Conservation (phyloP, 1,140 invertebrate genomes). For the Ephestia elutella region DNA sequence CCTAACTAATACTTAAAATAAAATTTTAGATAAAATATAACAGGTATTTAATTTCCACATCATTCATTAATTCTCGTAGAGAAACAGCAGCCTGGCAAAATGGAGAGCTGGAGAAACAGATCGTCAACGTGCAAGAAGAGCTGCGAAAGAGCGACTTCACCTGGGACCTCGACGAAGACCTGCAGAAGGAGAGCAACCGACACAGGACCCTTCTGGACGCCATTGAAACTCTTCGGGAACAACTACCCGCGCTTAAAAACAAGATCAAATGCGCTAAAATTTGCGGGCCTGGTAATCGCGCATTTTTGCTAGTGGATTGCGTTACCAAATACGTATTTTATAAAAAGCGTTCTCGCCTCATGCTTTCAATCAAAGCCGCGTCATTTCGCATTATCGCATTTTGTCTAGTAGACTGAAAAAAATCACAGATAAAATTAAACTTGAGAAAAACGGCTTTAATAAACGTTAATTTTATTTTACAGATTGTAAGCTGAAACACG, state of each 20-base stretch:
- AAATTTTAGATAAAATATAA: too few species aligned
- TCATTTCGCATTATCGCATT: too few species aligned
- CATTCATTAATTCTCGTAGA: conserved; percentile 24
- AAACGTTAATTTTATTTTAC: conserved; percentile 19
- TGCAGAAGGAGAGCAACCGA: conserved; percentile 45
- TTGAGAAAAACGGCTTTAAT: background rate
- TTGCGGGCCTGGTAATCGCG: conserved; percentile 54
- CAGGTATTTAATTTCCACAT: too few species aligned
- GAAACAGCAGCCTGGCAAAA: conserved; percentile 67
- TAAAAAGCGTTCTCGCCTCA: too few species aligned
- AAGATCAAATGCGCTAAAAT: conserved; percentile 67
- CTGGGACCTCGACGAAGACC: conserved; percentile 61
- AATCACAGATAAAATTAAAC: too few species aligned
- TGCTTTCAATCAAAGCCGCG: too few species aligned
- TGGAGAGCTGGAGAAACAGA: conserved; percentile 65
- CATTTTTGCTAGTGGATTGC: too few species aligned
- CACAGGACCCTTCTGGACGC: conserved; percentile 58
- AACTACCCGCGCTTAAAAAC: conserved; percentile 61
- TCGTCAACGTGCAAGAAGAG: conserved; percentile 64
- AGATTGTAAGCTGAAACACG: conserved; percentile 71
- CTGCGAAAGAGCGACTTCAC: conserved; percentile 56
- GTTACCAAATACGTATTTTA: too few species aligned
- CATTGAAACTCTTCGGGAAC: conserved; percentile 52
- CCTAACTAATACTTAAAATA: too few species aligned
- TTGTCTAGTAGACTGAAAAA: too few species aligned